These are phyloP conservation scores for Mesocricetus auratus DNA, from an alignment of 2,113 vertebrate genomes.

Conservation along the genomic window DNA sequence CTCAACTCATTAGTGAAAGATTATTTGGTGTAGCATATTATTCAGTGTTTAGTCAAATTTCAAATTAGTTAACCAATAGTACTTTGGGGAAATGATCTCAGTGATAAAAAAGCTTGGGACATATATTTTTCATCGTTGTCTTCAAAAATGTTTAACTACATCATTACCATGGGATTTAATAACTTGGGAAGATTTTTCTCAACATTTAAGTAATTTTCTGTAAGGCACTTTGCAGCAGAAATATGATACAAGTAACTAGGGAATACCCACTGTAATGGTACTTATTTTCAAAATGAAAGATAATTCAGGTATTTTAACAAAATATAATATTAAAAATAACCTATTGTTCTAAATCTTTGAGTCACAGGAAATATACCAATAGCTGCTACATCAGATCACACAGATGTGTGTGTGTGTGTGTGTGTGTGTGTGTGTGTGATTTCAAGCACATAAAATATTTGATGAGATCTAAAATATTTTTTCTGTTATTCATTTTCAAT, in stretches of 20 bases:
- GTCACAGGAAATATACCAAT: background rate
- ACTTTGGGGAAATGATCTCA: conserved; percentile 65
- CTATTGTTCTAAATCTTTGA: background rate
- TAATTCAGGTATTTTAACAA: background rate
- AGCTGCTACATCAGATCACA: background rate
- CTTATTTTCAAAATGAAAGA: background rate
- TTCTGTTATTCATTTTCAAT: background rate
- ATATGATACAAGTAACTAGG: background rate
- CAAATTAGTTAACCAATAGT: conserved; percentile 41
- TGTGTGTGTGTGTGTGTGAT: too few relatives aligned
- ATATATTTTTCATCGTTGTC: conserved; percentile 34
- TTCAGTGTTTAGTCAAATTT: conserved; percentile 63
- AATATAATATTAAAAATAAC: background rate
- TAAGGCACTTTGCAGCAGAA: background rate
- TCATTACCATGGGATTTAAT: background rate
- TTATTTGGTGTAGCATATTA: conserved; percentile 50
- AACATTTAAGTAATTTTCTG: background rate
- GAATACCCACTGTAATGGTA: background rate
- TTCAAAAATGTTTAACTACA: background rate
- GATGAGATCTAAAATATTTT: background rate
- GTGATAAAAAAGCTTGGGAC: conserved; percentile 35
- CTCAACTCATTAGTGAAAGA: conserved; percentile 37
- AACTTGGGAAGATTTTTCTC: background rate
- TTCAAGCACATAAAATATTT: background rate
- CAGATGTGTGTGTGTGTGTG: too few relatives aligned